Conservation (phyloP, 2,113 vertebrate species). For the Melozone crissalis region DNA sequence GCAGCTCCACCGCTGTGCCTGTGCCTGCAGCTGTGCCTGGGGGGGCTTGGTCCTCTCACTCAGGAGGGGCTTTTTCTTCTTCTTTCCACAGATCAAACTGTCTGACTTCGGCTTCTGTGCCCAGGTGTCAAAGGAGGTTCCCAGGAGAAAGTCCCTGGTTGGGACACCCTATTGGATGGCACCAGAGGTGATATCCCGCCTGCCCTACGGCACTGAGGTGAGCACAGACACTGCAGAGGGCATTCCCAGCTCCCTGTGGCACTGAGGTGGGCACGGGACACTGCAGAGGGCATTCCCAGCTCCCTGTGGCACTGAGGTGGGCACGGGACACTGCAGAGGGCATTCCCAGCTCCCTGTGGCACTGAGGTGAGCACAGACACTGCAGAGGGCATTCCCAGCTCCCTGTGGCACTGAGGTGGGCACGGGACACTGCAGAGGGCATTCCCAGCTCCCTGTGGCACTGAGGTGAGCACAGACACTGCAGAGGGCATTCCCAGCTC, state of each 20-base stretch:
- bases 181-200: constrained; percentile 94
- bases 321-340: too few relatives aligned
- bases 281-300: too few relatives aligned
- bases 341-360: constrained; percentile 41
- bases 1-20: background rate
- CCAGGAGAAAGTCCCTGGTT: constrained; percentile 95
- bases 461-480: too few relatives aligned
- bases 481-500: too few relatives aligned
- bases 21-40: background rate
- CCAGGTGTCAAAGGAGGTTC: constrained; percentile 98
- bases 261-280: too few relatives aligned
- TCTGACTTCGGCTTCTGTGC: constrained; percentile 99
- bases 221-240: background rate
- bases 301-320: too few relatives aligned
- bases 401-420: too few relatives aligned
- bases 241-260: too few relatives aligned
- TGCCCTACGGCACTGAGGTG: constrained; percentile 93
- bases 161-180: constrained; percentile 99
- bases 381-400: too few relatives aligned
- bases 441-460: too few relatives aligned
- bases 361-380: constrained; percentile 76
- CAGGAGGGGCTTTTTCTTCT: background rate
- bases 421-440: too few relatives aligned
- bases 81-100: constrained; percentile 89
- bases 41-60: background rate